Conservation (phyloP, 1,140 invertebrate species). For the Rhopalosiphum padi region DNA sequence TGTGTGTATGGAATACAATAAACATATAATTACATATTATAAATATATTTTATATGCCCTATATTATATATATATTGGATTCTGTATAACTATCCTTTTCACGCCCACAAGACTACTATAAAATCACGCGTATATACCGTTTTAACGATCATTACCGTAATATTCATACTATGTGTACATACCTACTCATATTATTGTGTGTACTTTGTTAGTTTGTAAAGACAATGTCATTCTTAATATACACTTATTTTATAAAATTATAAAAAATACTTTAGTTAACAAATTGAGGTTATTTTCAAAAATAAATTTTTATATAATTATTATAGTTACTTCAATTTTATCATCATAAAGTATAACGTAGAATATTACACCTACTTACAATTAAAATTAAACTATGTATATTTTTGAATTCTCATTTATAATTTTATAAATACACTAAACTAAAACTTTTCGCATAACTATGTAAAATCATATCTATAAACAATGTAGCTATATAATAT, state of each 20-base stretch:
- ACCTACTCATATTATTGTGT: background rate
- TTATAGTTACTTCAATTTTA: background rate
- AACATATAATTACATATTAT: background rate
- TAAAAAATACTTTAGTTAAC: no score
- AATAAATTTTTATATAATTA: background rate
- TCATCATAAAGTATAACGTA: no score
- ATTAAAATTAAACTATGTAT: no score
- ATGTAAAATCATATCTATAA: background rate
- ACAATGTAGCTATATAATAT: no score
- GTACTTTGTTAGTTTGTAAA: background rate
- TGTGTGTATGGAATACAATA: background rate
- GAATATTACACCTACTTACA: no score
- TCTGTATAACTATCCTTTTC: background rate
- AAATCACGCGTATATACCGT: background rate
- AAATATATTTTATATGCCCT: background rate
- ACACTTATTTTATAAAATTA: no score
- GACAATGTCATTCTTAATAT: background rate
- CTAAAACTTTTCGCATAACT: no score
- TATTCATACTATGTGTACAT: background rate
- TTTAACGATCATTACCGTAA: conserved; percentile 5
- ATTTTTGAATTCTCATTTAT: no score
- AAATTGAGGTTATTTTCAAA: background rate
- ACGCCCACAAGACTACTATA: background rate
- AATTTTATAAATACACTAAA: no score
- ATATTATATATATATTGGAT: background rate